Evolutionary conservation across 1,140 invertebrate species (phyloP).

Genomic region (Coptotermes formosanus): DNA sequence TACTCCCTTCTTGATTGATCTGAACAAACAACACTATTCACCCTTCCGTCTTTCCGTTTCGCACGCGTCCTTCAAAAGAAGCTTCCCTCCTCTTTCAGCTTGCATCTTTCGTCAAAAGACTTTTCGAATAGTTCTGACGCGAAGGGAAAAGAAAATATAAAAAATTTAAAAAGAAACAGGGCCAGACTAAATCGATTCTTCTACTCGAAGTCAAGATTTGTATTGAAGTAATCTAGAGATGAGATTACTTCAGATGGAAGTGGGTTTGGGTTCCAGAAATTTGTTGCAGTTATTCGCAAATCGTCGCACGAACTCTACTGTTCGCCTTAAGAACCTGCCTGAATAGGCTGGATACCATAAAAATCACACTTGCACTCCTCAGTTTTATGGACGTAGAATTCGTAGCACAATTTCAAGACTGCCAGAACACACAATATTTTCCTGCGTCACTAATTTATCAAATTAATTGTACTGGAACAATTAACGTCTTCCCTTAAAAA

Average conservation of each 20-base stretch:
- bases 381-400: too few relatives aligned
- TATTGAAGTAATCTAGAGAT: neutral
- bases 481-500: too few relatives aligned
- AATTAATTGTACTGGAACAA: too few relatives aligned
- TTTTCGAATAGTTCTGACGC: neutral
- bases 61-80: neutral
- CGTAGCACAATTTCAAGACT: too few relatives aligned
- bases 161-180: neutral
- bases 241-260: neutral
- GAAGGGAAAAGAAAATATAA: neutral
- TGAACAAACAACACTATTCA: neutral
- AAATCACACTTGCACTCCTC: too few relatives aligned
- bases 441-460: too few relatives aligned
- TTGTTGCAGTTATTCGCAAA: neutral
- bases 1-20: neutral
- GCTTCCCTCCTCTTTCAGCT: neutral
- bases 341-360: neutral
- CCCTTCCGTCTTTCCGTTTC: neutral
- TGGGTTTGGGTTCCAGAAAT: neutral
- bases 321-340: neutral
- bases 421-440: too few relatives aligned
- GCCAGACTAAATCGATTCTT: neutral
- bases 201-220: neutral
- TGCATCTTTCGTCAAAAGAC: slow-evolving; percentile 15
- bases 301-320: neutral